These are phyloP conservation scores for Poeciliopsis prolifica DNA, from an alignment of 2,113 vertebrate species.

Conservation along the genomic window DNA sequence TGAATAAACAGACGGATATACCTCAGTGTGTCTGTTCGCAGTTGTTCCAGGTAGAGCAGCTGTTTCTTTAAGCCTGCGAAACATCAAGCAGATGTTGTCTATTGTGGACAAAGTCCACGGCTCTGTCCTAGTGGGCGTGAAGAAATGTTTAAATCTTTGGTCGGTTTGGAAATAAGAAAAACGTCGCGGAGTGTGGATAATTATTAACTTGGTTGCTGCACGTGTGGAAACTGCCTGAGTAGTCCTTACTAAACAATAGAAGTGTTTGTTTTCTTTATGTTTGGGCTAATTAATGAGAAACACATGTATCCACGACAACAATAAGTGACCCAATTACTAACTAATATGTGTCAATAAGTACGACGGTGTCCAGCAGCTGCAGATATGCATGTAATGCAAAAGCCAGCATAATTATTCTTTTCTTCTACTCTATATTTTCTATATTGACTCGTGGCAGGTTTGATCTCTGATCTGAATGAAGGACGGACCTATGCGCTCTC, in stretches of 20 bases:
- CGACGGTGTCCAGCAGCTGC: neutral
- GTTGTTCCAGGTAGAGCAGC: slow-evolving; percentile 7
- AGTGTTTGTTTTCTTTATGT: neutral
- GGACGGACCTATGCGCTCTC: slow-evolving; percentile 81
- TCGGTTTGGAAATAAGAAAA: slow-evolving; percentile 1
- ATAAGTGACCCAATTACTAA: neutral
- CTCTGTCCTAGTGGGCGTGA: neutral
- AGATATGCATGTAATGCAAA: neutral
- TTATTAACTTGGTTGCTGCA: slow-evolving; percentile 30
- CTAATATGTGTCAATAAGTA: neutral
- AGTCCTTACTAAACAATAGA: neutral
- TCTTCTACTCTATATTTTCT: neutral
- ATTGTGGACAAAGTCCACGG: neutral
- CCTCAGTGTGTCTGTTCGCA: slow-evolving; percentile 9
- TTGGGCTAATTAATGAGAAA: neutral
- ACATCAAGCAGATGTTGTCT: slow-evolving; percentile 23
- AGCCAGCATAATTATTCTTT: neutral
- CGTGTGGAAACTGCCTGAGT: neutral
- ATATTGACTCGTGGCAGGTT: slow-evolving; percentile 27
- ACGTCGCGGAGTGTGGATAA: slow-evolving; percentile 21
- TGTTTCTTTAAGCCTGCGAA: slow-evolving; percentile 1
- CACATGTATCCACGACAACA: neutral
- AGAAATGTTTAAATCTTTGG: neutral
- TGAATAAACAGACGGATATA: slow-evolving; percentile 39
- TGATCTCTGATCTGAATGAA: slow-evolving; percentile 38